Conservation (phyloP, 2,888 invertebrate genomes). For the Holacanthella duospinosa region DNA sequence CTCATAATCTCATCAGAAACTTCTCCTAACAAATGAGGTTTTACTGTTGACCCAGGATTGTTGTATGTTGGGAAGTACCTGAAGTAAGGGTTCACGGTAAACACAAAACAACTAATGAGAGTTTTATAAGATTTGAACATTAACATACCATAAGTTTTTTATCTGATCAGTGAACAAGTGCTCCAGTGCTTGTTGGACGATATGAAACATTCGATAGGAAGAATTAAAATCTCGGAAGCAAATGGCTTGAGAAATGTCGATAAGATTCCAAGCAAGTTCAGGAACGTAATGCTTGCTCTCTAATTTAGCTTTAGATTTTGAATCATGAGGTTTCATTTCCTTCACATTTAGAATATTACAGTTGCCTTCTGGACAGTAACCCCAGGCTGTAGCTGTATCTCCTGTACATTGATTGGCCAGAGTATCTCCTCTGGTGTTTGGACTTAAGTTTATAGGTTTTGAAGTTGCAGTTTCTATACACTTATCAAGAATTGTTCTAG, state of each 20-base stretch:
- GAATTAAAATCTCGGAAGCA: constrained; percentile 30
- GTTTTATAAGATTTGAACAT: no score
- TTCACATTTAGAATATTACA: neutral
- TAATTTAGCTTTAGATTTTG: neutral
- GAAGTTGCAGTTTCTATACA: neutral
- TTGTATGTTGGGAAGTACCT: neutral
- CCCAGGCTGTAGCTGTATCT: no score
- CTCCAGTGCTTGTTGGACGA: constrained; percentile 29
- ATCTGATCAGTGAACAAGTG: constrained; percentile 29
- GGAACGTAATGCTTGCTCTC: constrained; percentile 26
- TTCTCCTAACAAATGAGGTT: neutral
- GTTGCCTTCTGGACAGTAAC: neutral
- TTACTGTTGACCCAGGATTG: neutral
- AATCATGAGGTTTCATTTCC: neutral
- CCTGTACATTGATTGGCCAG: constrained; percentile 10
- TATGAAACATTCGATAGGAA: constrained; percentile 34
- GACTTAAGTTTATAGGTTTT: neutral
- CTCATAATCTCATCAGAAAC: neutral
- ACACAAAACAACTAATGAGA: no score
- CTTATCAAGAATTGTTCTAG: neutral
- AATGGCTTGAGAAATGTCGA: constrained; percentile 28
- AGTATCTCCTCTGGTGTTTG: neutral
- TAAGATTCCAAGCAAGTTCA: constrained; percentile 31
- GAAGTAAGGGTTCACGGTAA: no score
- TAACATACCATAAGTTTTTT: constrained; percentile 32